These are phyloP conservation scores for Crotalus helleri DNA, from an alignment of 2,113 vertebrate genomes.

Conservation along the genomic window DNA sequence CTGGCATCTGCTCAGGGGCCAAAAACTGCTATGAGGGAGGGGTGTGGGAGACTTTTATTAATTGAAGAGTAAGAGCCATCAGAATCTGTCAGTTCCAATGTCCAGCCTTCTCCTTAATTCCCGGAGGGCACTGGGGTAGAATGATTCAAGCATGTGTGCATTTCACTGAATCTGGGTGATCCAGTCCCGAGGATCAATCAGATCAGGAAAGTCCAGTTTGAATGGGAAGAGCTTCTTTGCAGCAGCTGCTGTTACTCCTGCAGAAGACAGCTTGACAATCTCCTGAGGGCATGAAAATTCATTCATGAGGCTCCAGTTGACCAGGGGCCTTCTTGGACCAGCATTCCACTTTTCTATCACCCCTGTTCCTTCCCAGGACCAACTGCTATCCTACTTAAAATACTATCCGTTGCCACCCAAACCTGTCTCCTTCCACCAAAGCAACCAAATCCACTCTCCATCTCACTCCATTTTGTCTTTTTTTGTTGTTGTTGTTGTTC, in stretches of 20 bases:
- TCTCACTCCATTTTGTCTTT: neutral
- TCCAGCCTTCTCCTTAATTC: neutral
- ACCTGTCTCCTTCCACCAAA: neutral
- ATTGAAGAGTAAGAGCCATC: neutral
- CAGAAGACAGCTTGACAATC: neutral
- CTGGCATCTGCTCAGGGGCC: neutral
- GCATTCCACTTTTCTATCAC: neutral
- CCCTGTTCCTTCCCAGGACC: neutral
- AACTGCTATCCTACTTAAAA: neutral
- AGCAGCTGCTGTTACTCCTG: neutral
- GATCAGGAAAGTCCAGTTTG: neutral
- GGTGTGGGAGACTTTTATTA: no score
- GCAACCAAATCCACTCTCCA: neutral
- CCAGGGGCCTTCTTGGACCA: neutral
- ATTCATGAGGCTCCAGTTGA: neutral
- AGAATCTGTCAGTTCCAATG: neutral
- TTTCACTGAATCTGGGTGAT: no score
- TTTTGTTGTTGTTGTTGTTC: neutral
- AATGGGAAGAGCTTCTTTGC: neutral
- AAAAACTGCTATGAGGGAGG: neutral
- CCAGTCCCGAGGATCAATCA: neutral
- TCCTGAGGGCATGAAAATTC: constrained; percentile 15
- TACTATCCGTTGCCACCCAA: neutral
- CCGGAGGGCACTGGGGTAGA: neutral
- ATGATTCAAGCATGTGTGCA: no score